Conservation (phyloP, 2,797 vertebrate species). For the Sebastes paucispinis region DNA sequence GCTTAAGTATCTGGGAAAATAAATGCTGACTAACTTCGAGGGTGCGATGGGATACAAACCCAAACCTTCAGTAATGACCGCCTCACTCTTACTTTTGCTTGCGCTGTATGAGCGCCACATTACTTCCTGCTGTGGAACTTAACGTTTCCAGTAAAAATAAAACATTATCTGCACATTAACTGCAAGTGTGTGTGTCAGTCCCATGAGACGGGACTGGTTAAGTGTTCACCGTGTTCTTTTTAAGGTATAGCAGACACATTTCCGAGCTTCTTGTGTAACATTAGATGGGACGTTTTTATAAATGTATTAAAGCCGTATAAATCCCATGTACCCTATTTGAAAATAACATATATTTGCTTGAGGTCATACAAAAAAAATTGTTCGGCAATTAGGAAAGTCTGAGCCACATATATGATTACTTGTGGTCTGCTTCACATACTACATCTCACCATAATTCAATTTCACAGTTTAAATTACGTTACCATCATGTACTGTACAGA, state of each 20-base stretch:
- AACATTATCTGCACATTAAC: background rate
- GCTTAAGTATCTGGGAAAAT: background rate
- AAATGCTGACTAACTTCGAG: background rate
- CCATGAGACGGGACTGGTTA: background rate
- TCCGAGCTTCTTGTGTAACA: background rate
- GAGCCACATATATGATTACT: slow-evolving; percentile 5
- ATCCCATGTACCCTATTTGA: background rate
- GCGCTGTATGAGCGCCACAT: background rate
- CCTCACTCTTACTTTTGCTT: background rate
- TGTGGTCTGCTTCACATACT: slow-evolving; percentile 8
- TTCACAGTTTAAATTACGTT: slow-evolving; percentile 4
- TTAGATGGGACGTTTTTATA: background rate
- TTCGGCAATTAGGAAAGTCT: slow-evolving; percentile 24
- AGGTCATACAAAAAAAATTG: background rate
- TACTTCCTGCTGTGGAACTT: slow-evolving; percentile 12
- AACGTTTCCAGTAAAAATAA: slow-evolving; percentile 3
- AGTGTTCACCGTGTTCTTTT: background rate
- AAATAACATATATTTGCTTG: background rate
- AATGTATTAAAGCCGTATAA: background rate
- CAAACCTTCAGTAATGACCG: background rate
- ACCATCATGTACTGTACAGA: background rate
- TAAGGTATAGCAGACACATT: background rate
- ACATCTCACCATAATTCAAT: background rate
- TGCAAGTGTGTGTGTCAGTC: background rate
- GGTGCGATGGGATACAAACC: background rate